Percentiles rank a stretch among this genome's conserved stretches.
Evolutionary conservation across 2,113 vertebrate species (phyloP).

Genomic region (Ctenomys sociabilis): DNA sequence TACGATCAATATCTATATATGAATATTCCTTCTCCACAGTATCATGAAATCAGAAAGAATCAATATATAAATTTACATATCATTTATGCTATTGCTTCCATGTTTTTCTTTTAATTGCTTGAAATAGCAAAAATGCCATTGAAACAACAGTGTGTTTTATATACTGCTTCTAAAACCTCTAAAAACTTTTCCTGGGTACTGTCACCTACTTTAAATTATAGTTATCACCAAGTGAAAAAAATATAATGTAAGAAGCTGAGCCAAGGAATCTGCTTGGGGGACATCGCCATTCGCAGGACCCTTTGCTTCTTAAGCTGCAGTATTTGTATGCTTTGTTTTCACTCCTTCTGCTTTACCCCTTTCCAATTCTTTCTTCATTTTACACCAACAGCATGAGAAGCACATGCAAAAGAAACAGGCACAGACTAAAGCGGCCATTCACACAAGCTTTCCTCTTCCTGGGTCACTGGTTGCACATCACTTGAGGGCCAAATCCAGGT

Average conservation of each 20-base stretch:
- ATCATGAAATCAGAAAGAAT: background rate
- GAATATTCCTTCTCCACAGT: background rate
- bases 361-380: background rate
- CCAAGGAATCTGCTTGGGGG: constrained; percentile 9
- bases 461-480: background rate
- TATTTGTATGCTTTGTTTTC: background rate
- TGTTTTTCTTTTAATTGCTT: background rate
- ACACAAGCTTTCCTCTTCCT: background rate
- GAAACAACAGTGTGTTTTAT: constrained; percentile 30
- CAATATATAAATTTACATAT: background rate
- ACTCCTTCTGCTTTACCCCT: background rate
- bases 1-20: background rate
- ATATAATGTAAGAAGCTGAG: background rate
- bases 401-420: background rate
- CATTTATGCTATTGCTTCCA: constrained; percentile 1
- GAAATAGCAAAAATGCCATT: background rate
- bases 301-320: background rate
- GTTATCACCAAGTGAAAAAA: background rate
- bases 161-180: background rate
- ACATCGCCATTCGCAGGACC: background rate
- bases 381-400: background rate
- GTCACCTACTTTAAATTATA: constrained; percentile 12
- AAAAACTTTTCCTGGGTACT: background rate
- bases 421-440: background rate
- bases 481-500: background rate